phyloP scores from a whole-genome alignment of 2,113 vertebrate genomes.

The Hylia prasina region DNA sequence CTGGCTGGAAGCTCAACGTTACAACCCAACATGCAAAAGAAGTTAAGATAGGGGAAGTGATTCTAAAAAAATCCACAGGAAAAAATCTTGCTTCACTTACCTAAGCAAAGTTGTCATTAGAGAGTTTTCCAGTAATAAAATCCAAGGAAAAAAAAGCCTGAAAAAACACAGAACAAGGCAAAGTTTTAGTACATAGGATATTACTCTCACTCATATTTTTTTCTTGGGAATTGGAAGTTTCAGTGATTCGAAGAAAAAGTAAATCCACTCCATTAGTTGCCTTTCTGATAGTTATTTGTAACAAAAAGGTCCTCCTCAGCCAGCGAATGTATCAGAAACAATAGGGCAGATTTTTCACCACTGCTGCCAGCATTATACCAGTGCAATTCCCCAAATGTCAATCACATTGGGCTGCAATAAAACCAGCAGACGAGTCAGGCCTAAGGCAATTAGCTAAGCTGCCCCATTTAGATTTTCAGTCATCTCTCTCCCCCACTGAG shows the following conservation, averaged over 20 bases:
- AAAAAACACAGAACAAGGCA: neutral
- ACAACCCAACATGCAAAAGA: neutral
- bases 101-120: slow-evolving; percentile 44
- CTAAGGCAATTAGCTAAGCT: neutral
- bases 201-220: neutral
- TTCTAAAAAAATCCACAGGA: neutral
- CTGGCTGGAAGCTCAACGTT: slow-evolving; percentile 11
- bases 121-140: slow-evolving; percentile 24
- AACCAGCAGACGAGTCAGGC: neutral
- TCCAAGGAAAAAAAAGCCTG: slow-evolving; percentile 18
- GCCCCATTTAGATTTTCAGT: neutral
- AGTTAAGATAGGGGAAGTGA: slow-evolving; percentile 20
- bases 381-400: neutral
- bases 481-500: neutral
- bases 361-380: neutral
- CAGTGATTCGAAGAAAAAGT: neutral
- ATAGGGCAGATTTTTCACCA: neutral
- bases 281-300: neutral
- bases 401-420: neutral
- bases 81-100: slow-evolving; percentile 42
- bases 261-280: neutral
- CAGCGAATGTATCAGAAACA: neutral
- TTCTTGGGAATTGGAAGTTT: neutral
- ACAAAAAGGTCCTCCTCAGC: neutral
- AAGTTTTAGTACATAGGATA: neutral